Evolutionary conservation across 2,113 vertebrate species (phyloP), one percentile per base, ranked within the genome.

Genomic region (Dasypus novemcinctus): DNA sequence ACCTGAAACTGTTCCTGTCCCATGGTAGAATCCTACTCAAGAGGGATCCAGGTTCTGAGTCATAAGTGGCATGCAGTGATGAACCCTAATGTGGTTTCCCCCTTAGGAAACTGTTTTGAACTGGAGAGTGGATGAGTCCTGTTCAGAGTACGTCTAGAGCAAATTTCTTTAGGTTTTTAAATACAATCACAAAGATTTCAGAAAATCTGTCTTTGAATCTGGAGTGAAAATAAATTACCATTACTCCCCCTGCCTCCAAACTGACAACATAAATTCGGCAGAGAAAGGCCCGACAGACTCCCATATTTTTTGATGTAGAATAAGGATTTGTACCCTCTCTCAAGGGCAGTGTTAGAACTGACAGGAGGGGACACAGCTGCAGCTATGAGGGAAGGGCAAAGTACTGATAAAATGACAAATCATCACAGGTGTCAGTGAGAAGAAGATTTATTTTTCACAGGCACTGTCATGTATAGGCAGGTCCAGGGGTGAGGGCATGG

Each of bases 401-500:
- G 64, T 69, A 36, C 18, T 41, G n/a, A n/a, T 68, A 33, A 68
- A 68, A 68, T 8, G 15, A 68, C 31, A n/a, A 36, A 20, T 38
- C n/a, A n/a, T n/a, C 36, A 71, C 11, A 8, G 23, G 10, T 20
- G 57, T 29, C 43, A 17, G 31, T 25, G 57, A 87, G 14, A 33
- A 79, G 54, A 69, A 79, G 54, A 69, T 96, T 93, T 91, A 91
- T 82, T 63, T 49, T 71, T 68, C 4, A 43, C 11, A 59, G 25
- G 52, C 29, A 10, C 49, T 81, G 38, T 29, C 41, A 57, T 4
- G 9, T 21, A n/a, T 31, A 12, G 13, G 8, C 76, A 69, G 38
- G 33, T 49, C 7, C 33, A 5, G 57, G 1, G 23, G 2, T 2
- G 2, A 38, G 38, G 1, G 23, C 23, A 4, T 17, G 43, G 41